Evolutionary conservation across 2,888 invertebrate genomes (phyloP).

Genomic region (Cheilosia scutellata): DNA sequence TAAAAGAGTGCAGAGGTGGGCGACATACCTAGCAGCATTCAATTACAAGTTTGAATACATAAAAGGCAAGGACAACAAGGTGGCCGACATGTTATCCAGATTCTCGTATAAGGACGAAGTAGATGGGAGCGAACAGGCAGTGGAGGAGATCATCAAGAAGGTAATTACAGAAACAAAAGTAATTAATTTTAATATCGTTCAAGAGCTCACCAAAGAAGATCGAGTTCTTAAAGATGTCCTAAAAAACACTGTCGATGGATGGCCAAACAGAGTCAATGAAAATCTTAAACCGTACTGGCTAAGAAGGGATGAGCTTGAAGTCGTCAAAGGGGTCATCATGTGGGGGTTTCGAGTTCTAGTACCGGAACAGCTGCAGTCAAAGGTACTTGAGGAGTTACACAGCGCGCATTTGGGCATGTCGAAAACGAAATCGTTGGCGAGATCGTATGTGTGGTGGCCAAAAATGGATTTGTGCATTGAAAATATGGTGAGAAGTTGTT

Average conservation of each 20-base stretch:
- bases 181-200: conserved; percentile 22
- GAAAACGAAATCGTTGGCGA: conserved; percentile 7
- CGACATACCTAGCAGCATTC: neutral
- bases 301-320: conserved; percentile 7
- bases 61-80: conserved; percentile 10
- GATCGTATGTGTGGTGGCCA: conserved; percentile 15
- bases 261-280: neutral
- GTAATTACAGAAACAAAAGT: conserved; percentile 5
- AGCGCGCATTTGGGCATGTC: conserved; percentile 5
- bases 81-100: too few species aligned
- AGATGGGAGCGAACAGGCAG: neutral
- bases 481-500: conserved; percentile 1
- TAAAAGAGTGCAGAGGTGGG: neutral
- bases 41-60: conserved; percentile 8
- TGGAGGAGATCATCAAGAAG: neutral
- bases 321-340: conserved; percentile 4
- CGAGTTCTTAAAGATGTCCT: conserved; percentile 10
- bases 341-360: conserved; percentile 31
- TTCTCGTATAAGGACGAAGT: neutral
- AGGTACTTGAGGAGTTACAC: conserved; percentile 16
- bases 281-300: conserved; percentile 13
- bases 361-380: conserved; percentile 2
- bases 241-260: conserved; percentile 3
- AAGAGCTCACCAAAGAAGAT: conserved; percentile 15
- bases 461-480: neutral